Evolutionary conservation across 2,888 invertebrate genomes (phyloP), one percentile per base, ranked within the genome.

Genomic region (Lamproptera curius): DNA sequence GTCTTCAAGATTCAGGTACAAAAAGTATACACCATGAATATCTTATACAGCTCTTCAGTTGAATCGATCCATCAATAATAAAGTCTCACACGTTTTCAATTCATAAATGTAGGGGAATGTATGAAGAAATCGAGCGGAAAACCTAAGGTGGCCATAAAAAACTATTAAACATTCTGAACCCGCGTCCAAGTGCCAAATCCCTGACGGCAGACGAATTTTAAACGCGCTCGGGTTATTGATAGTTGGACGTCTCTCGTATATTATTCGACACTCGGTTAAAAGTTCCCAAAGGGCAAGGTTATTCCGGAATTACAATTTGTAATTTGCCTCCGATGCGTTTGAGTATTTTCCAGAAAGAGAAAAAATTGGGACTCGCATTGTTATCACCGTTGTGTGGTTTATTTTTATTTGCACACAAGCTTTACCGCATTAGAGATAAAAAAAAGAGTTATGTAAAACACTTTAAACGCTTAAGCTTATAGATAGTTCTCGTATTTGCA

Each of bases 101-200:
- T n/a, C 11, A 31, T 31, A 60, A 54, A 66, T 67, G 23, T 14
- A 11, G 13, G 3, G 31, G 2, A n/a, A n/a, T 13, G 31, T 28
- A 28, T 28, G 9, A 66, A 67, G 63, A 69, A 67, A 64, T 57
- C 42, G 57, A 53, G 59, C 51, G 56, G 65, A 70, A 67, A 66
- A 64, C 73, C 70, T 67, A 66, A 62, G 65, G 63, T 62, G 13
- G 59, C 59, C 59, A 65, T 71, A 76, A 74, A 73, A 62, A 77
- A 73, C 67, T 61, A 73, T 80, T 76, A 78, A 70, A 70, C 70
- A 82, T 85, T 82, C 83, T 57, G 61, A 66, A 59, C 67, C 62
- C 73, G 78, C 70, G 61, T 63, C 57, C 62, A 73, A 74, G 77
- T 84, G 83, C 76, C 78, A 83, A 83, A 83, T 76, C 74, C 67